Base-by-base conservation (phyloP, 2,888 invertebrate species). In the Crepidodera aurea region DNA sequence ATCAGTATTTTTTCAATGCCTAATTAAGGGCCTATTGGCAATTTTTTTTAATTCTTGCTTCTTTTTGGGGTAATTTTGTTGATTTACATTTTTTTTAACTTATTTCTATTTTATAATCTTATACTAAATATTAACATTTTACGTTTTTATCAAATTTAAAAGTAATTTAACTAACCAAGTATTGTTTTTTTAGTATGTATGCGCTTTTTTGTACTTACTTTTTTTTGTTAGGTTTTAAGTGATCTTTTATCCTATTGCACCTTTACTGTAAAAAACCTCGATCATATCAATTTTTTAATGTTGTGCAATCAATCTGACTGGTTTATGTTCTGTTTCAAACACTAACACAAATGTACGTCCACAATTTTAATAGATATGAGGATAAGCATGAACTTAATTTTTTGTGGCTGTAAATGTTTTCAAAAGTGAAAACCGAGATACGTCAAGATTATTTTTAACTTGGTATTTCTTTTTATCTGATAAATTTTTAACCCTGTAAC, bases 241-340 rank as follows among this genome's bases (percentile, higher is more conserved):
- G 64, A 56, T 58, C 63, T 63, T 59, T 34, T 48, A 57, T 51
- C 55, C 59, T 59, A 55, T 61, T 63, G 56, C 56, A 57, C 63
- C 66, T 62, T 67, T 64, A 60, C 60, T 66, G 66, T 66, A 68
- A 68, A 67, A 64, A 69, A 65, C 46, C 39, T 68, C 65, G 58
- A 69, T 71, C 75, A 75, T 75, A 75, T 75, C 75, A 74, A 74
- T 65, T 71, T 71, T 71, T 73, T 69, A 63, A 70, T 66, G 63
- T 68, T 68, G 72, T 74, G 74, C 75, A 74, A 74, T 74, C 75
- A 71, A 62, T 55, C 67, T 69, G 68, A 69, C 70, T 73, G 70
- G 68, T 68, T 69, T 66, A 53, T 34, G 40, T 58, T 54, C 13
- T 48, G 51, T 65, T 51, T 59, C 62, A 44, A 62, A 57, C 62